These are phyloP conservation scores for Allygus modestus DNA, from an alignment of 2,888 invertebrate species.

Conservation along the genomic window DNA sequence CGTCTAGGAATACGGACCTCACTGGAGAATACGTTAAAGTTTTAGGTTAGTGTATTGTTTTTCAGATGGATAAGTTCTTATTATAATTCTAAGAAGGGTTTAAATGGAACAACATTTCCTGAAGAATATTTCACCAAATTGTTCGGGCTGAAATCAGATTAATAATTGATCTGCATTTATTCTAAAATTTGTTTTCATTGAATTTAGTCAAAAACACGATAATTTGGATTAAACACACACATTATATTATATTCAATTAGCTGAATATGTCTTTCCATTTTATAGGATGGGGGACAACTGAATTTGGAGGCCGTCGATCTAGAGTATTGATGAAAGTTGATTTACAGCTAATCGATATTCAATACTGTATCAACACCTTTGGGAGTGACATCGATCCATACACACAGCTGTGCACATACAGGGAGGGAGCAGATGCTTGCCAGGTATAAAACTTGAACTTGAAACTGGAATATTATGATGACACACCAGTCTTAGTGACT, in stretches of 20 bases:
- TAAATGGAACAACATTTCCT: not conserved
- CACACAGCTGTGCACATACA: constrained; percentile 77
- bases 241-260: too few species aligned
- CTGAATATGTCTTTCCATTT: too few species aligned
- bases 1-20: constrained; percentile 72
- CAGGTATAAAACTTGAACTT: constrained; percentile 74
- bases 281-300: constrained; percentile 81
- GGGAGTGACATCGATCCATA: constrained; percentile 62
- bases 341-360: constrained; percentile 76
- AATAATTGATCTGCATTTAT: too few species aligned
- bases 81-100: too few species aligned
- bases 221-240: too few species aligned
- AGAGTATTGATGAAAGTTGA: constrained; percentile 76
- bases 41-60: constrained; percentile 71
- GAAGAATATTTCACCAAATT: too few species aligned
- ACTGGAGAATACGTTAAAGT: constrained; percentile 71
- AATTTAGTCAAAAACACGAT: too few species aligned
- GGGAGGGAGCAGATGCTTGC: constrained; percentile 78
- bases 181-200: too few species aligned
- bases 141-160: too few species aligned
- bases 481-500: too few species aligned
- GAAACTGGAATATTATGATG: too few species aligned
- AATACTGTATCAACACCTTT: constrained; percentile 73
- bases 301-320: constrained; percentile 76
- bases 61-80: not conserved